phyloP scores from a whole-genome alignment of 1,140 invertebrate genomes.

The Thalassaphorura encarpata region DNA sequence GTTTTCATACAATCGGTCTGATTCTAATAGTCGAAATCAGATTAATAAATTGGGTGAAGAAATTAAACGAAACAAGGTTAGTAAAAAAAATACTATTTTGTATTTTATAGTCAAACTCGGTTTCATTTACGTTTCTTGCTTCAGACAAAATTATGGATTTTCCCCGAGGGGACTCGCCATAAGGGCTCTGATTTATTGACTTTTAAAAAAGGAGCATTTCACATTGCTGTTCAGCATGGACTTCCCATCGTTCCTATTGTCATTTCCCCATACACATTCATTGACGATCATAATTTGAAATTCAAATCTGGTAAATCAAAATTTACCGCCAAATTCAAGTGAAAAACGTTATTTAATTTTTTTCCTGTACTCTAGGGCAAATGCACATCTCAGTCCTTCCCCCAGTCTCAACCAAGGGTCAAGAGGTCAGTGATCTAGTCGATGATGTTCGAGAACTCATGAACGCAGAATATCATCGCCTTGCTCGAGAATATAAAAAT shows the following conservation, averaged over 20 bases:
- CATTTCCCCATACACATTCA: constrained; percentile 79
- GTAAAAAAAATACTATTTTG: no score
- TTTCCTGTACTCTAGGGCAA: no score
- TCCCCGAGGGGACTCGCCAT: constrained; percentile 62
- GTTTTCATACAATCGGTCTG: constrained; percentile 94
- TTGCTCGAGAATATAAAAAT: no score
- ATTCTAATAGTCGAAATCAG: no score
- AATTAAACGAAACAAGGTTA: constrained; percentile 54
- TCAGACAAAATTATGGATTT: constrained; percentile 59
- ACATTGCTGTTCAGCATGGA: constrained; percentile 76
- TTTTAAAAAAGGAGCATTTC: constrained; percentile 91
- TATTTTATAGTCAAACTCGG: background rate
- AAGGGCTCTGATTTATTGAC: constrained; percentile 64
- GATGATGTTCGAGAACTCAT: no score
- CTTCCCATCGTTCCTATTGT: constrained; percentile 83
- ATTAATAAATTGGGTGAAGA: no score
- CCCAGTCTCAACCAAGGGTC: no score
- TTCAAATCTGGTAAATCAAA: constrained; percentile 72
- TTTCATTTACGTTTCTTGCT: constrained; percentile 29
- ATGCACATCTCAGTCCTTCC: no score
- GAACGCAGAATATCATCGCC: no score
- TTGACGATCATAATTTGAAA: constrained; percentile 62
- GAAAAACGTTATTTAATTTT: no score
- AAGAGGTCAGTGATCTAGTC: no score
- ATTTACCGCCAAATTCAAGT: no score